A percentile compares a stretch with the other conserved stretches of the same genome.
These are phyloP conservation scores for Gobionotothen gibberifrons DNA, from an alignment of 2,797 vertebrate genomes.

Conservation along the genomic window DNA sequence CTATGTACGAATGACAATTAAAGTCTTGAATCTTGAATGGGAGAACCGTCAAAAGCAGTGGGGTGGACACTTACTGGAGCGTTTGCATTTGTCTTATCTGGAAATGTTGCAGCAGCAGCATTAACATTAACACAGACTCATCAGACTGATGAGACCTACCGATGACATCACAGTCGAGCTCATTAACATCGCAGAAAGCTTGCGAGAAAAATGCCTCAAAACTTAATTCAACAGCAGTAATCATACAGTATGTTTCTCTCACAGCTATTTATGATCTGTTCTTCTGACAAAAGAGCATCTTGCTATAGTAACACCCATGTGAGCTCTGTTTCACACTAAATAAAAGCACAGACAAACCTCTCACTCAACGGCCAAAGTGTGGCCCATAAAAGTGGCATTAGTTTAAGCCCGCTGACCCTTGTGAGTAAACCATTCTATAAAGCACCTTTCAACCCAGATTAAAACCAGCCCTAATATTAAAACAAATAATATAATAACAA, in stretches of 20 bases:
- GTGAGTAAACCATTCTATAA: background rate
- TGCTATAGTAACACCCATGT: background rate
- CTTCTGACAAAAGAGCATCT: background rate
- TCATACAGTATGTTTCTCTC: background rate
- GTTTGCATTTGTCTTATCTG: constrained; percentile 62
- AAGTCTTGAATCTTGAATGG: background rate
- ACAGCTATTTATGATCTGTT: background rate
- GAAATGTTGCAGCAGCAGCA: constrained; percentile 31
- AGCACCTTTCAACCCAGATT: background rate
- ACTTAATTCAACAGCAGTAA: constrained; percentile 14
- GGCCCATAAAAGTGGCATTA: constrained; percentile 1
- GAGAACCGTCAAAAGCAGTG: background rate
- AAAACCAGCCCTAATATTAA: background rate
- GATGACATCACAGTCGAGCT: background rate
- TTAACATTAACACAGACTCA: constrained; percentile 60
- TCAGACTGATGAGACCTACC: constrained; percentile 11
- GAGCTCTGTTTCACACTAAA: background rate
- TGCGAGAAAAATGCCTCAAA: constrained; percentile 9
- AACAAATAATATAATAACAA: too few relatives aligned
- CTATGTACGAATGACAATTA: too few relatives aligned
- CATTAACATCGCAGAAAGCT: constrained; percentile 19
- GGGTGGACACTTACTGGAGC: constrained; percentile 14
- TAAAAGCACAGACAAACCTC: background rate
- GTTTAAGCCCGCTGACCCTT: background rate
- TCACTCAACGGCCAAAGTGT: background rate